Evolutionary conservation across 2,797 vertebrate species (phyloP).

Genomic region (Chelon auratus): DNA sequence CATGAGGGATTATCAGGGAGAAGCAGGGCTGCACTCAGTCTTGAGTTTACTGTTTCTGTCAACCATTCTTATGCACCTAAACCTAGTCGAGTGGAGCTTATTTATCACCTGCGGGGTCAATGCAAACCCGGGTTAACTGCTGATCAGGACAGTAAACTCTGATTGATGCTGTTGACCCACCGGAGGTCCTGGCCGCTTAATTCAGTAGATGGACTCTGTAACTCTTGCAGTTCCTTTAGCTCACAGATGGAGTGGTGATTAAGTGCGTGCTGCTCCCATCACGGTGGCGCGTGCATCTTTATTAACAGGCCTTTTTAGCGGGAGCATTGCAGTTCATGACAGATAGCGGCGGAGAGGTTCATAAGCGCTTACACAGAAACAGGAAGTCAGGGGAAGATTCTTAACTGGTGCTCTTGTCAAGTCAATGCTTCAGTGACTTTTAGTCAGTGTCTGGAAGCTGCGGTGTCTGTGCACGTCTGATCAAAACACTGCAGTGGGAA

Average conservation of each 20-base stretch:
- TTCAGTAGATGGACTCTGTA: constrained; percentile 51
- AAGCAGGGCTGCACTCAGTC: constrained; percentile 43
- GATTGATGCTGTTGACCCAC: constrained; percentile 68
- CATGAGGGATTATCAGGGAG: constrained; percentile 24
- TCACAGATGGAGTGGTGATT: constrained; percentile 43
- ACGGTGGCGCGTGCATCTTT: constrained; percentile 30
- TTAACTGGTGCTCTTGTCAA: background rate
- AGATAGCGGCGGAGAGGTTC: constrained; percentile 4
- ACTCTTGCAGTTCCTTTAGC: constrained; percentile 1
- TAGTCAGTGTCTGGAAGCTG: background rate
- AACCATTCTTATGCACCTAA: constrained; percentile 34
- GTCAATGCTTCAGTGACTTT: background rate
- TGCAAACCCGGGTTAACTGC: constrained; percentile 67
- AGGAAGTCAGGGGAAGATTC: constrained; percentile 1
- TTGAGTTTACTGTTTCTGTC: constrained; percentile 38
- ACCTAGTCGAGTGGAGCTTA: constrained; percentile 34
- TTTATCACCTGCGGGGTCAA: constrained; percentile 75
- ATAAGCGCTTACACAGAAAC: constrained; percentile 6
- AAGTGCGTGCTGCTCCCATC: constrained; percentile 34
- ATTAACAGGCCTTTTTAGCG: background rate
- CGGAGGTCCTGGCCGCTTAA: constrained; percentile 48
- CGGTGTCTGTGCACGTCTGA: too few species aligned
- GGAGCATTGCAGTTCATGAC: constrained; percentile 7
- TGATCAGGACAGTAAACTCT: constrained; percentile 70
- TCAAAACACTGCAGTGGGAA: background rate